A percentile compares a stretch with the other conserved stretches of the same genome.
Evolutionary conservation across 2,797 vertebrate genomes (phyloP).

Genomic region (Enteromius mattozi): DNA sequence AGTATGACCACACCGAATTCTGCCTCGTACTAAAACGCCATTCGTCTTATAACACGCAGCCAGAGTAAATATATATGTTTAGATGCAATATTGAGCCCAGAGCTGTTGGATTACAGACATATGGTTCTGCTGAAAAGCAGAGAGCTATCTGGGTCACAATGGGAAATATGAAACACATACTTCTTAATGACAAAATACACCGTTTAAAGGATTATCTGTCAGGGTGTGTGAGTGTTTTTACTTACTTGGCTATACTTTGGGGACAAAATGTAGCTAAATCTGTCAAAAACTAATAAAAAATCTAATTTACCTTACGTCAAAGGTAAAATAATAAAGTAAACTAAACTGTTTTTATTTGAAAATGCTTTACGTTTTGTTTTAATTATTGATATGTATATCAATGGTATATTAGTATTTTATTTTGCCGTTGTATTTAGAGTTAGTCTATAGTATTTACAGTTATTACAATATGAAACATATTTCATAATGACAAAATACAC

Average conservation of each 20-base stretch:
- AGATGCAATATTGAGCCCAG: slow-evolving; percentile 35
- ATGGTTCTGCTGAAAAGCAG: slow-evolving; percentile 46
- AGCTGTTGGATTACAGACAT: slow-evolving; percentile 48
- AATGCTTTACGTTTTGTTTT: not conserved
- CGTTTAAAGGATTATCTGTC: slow-evolving; percentile 26
- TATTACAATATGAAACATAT: not conserved
- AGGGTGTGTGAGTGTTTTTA: not conserved
- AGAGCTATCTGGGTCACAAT: slow-evolving; percentile 33
- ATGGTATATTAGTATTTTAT: not conserved
- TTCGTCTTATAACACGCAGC: slow-evolving; percentile 20
- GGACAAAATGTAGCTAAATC: not conserved
- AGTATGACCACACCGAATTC: slow-evolving; percentile 49
- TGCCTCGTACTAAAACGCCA: slow-evolving; percentile 40
- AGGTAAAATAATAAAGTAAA: not conserved
- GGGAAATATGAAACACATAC: slow-evolving; percentile 46
- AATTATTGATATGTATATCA: not conserved
- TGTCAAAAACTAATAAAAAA: not conserved
- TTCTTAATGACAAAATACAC: slow-evolving; percentile 20
- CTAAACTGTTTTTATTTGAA: too few relatives aligned
- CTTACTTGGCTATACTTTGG: not conserved
- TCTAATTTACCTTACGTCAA: not conserved
- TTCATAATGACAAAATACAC: too few relatives aligned
- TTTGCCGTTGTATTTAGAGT: not conserved
- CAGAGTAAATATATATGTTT: slow-evolving; percentile 48
- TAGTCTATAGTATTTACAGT: not conserved